Evolutionary conservation across 2,797 vertebrate species (phyloP), one percentile per base, ranked within the genome.

Genomic region (Cuniculus paca): DNA sequence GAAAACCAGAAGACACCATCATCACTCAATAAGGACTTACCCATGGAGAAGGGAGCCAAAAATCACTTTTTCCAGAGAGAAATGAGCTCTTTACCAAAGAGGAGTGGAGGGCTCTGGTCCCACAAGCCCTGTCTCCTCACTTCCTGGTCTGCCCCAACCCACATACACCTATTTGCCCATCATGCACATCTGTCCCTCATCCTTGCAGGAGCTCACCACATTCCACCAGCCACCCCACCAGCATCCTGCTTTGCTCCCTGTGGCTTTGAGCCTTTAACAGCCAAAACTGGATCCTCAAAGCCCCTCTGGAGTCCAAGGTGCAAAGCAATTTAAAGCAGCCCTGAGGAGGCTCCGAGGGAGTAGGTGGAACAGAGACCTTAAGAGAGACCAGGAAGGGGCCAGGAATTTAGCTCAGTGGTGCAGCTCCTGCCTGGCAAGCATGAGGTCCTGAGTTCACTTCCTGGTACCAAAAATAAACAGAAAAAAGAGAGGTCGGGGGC

Each of bases 1-100:
- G 92, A 97, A 98, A 95, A 91, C 80, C 96, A 95, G 92, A 81
- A 94, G 97, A 95, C 91, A 84, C 13, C 58, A 90, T 81, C 91
- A 28, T 82, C 82, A 77, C 75, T 39, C 54, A 24, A 89, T 90
- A 63, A 88, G 95, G 96, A 95, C 68, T n/a, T 75, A 88, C 84
- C 93, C 42, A 92, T 13, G 12, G 81, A 84, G 50, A 83, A 86
- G 36, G 77, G 95, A 98, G 95, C 61, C 63, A 0, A 87, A 20
- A 2, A 2, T n/a, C 9, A 36, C 70, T 5, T 77, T 68, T 79
- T n/a, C 45, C 34, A 94, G 87, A 63, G 74, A 97, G 92, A 94
- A 98, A 97, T 95, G n/a, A 80, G 75, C 96, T 39, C 91, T 83
- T 89, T 80, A 96, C 78, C 77, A 93, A 5, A 14, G 50, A 0